phyloP scores from a whole-genome alignment of 2,888 invertebrate species.

The Sphecodes monilicornis region DNA sequence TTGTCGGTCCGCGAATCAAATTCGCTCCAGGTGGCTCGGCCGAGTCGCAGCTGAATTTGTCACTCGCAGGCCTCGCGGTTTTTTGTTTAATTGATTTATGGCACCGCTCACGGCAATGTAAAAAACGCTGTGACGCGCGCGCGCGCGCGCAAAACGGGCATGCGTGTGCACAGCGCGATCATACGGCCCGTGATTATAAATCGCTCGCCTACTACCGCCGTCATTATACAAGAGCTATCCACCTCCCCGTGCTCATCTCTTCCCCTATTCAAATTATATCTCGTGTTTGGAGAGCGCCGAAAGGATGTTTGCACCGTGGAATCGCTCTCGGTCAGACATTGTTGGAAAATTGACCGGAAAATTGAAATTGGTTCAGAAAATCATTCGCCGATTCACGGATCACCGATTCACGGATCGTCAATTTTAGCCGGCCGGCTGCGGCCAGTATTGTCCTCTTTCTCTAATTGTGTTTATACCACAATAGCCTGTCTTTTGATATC shows the following conservation, averaged over 20 bases:
- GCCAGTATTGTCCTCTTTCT: neutral
- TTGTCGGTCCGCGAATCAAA: conserved; percentile 50
- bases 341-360: neutral
- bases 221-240: conserved; percentile 12
- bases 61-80: conserved; percentile 57
- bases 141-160: neutral
- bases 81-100: conserved; percentile 69
- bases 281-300: neutral
- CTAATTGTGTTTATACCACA: neutral
- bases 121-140: conserved; percentile 53
- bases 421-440: neutral
- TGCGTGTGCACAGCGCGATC: conserved; percentile 22
- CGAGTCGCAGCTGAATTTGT: conserved; percentile 65
- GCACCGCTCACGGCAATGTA: conserved; percentile 51
- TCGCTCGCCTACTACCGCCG: conserved; percentile 20
- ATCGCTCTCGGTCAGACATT: conserved; percentile 19
- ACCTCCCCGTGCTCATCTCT: neutral
- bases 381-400: neutral
- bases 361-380: conserved; percentile 8
- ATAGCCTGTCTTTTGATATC: neutral
- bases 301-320: conserved; percentile 1
- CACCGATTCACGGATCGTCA: neutral
- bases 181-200: conserved; percentile 41
- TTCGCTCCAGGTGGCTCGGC: conserved; percentile 56
- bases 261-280: neutral